phyloP scores from a whole-genome alignment of 2,888 invertebrate species.

The Diarsia brunnea region DNA sequence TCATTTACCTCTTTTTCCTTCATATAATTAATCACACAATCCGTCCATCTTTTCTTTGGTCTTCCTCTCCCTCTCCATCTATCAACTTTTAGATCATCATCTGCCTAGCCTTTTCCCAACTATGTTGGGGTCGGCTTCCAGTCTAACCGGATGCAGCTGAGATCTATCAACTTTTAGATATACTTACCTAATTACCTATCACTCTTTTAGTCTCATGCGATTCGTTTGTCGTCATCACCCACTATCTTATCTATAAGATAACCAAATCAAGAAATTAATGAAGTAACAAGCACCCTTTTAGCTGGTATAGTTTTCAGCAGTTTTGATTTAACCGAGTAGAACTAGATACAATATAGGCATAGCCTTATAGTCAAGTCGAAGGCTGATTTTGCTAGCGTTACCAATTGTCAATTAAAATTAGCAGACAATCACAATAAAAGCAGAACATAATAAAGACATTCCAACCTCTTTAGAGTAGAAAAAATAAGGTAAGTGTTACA shows the following conservation, averaged over 20 bases:
- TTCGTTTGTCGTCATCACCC: too few species aligned
- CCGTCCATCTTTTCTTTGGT: too few species aligned
- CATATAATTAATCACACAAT: too few species aligned
- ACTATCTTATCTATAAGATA: too few species aligned
- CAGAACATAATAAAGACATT: background rate
- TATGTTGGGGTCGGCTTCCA: too few species aligned
- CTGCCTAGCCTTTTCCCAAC: too few species aligned
- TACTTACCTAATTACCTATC: too few species aligned
- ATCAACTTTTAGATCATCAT: background rate
- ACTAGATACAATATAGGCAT: background rate
- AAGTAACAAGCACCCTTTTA: background rate
- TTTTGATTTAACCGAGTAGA: background rate
- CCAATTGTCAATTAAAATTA: conserved; percentile 7
- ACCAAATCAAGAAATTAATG: background rate
- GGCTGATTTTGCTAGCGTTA: background rate
- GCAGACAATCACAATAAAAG: background rate
- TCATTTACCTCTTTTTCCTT: too few species aligned
- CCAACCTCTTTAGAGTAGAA: background rate
- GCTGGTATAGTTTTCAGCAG: background rate
- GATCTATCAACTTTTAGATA: background rate
- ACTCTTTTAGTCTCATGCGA: too few species aligned
- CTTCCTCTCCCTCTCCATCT: too few species aligned
- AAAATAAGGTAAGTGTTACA: conserved; percentile 15
- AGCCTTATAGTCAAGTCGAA: background rate
- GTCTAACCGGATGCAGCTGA: too few species aligned